These are phyloP conservation scores for Procapra przewalskii DNA, from an alignment of 2,113 vertebrate genomes.

Conservation along the genomic window DNA sequence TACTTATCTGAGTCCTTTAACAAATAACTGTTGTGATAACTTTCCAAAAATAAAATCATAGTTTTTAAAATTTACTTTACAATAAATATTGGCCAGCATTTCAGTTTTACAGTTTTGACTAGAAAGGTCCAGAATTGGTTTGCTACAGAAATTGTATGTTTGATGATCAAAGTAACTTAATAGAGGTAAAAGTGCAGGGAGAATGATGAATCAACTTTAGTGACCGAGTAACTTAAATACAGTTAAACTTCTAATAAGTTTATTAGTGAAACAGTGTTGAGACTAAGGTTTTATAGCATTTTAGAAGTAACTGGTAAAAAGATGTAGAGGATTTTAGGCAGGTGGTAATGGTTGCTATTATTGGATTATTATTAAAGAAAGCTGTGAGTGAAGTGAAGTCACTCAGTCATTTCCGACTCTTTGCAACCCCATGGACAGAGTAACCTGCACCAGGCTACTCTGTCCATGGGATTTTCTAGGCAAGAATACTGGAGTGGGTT, in stretches of 20 bases:
- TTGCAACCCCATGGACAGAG: too few species aligned
- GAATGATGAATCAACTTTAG: neutral
- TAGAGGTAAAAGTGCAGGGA: conserved; percentile 6
- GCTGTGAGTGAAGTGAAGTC: too few species aligned
- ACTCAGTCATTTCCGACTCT: too few species aligned
- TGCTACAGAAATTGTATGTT: neutral
- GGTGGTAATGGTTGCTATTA: neutral
- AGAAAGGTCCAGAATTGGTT: neutral
- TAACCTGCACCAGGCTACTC: too few species aligned
- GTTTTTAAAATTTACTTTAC: neutral
- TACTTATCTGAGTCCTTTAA: neutral
- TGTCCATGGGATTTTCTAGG: too few species aligned
- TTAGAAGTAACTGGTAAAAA: conserved; percentile 29
- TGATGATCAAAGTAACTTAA: neutral
- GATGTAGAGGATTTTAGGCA: neutral
- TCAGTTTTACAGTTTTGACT: neutral
- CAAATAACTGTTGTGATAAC: neutral
- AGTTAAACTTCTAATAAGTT: conserved; percentile 38
- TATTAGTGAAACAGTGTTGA: conserved; percentile 24
- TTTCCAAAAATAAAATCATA: neutral
- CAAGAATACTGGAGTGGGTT: too few species aligned
- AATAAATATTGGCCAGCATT: neutral
- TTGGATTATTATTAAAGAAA: neutral
- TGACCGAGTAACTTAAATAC: neutral
- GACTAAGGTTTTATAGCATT: conserved; percentile 8